phyloP scores from a whole-genome alignment of 2,113 vertebrate species.

The Hypanus sabinus region DNA sequence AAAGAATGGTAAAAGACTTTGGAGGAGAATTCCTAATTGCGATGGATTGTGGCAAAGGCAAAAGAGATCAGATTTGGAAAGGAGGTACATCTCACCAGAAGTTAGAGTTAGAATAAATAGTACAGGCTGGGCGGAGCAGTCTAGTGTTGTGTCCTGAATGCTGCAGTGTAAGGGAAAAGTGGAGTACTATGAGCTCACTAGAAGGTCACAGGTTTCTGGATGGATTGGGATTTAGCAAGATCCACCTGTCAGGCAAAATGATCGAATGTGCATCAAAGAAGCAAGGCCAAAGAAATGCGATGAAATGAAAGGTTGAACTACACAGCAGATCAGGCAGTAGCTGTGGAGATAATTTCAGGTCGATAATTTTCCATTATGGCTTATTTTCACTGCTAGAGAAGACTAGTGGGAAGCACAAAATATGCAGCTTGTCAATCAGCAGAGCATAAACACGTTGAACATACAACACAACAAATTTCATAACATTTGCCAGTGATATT shows the following conservation, averaged over 20 bases:
- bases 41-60: not conserved
- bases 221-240: not conserved
- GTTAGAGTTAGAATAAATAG: not conserved
- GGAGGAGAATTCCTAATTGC: not conserved
- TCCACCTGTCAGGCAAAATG: not conserved
- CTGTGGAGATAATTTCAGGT: no score
- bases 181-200: not conserved
- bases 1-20: not conserved
- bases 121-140: not conserved
- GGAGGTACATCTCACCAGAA: not conserved
- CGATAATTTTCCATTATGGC: no score
- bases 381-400: no score
- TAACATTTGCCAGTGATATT: no score
- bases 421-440: no score
- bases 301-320: no score
- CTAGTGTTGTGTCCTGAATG: no score
- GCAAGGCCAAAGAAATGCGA: not conserved
- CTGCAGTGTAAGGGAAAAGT: not conserved
- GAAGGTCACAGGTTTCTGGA: not conserved
- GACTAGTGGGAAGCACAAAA: no score
- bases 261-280: not conserved
- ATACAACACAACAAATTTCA: no score
- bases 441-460: no score
- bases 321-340: no score
- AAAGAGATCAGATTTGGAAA: not conserved